Percentiles rank a stretch among this genome's conserved stretches.
Evolutionary conservation across 1,140 invertebrate species (phyloP).

Genomic region (Oreohelix idahoensis): DNA sequence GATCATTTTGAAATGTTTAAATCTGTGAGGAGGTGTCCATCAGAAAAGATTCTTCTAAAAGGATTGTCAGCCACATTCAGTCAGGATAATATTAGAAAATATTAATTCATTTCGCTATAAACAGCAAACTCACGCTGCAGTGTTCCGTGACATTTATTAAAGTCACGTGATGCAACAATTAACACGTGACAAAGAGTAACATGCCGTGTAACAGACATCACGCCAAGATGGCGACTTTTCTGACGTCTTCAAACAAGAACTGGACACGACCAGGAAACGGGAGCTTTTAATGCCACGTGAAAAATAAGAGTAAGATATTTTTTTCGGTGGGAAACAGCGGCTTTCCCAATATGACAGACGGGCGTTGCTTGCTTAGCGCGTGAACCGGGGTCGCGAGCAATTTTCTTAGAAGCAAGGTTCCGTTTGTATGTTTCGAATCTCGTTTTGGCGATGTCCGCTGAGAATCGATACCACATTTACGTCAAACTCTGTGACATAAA

Average conservation of each 20-base stretch:
- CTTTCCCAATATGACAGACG: conserved; percentile 27
- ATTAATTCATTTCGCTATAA: neutral
- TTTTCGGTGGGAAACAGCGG: conserved; percentile 16
- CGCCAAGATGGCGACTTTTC: conserved; percentile 12
- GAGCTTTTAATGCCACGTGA: conserved; percentile 17
- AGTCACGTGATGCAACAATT: conserved; percentile 12
- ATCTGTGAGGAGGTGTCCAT: neutral
- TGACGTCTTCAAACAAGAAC: conserved; percentile 23
- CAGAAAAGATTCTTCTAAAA: neutral
- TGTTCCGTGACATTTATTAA: neutral
- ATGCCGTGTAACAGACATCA: neutral
- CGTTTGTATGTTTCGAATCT: conserved; percentile 25
- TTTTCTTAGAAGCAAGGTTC: conserved; percentile 30
- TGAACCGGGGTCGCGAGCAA: conserved; percentile 32
- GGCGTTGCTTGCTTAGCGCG: conserved; percentile 28
- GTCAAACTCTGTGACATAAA: neutral
- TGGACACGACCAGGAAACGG: conserved; percentile 16
- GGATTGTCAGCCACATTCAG: neutral
- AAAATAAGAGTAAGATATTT: conserved; percentile 7
- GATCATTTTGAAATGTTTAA: neutral
- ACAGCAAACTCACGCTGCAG: neutral
- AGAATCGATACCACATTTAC: conserved; percentile 23
- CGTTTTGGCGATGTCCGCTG: neutral
- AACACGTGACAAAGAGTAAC: conserved; percentile 3
- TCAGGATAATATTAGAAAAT: neutral